These are phyloP conservation scores for Theretra japonica DNA, from an alignment of 2,888 invertebrate species.

Conservation along the genomic window DNA sequence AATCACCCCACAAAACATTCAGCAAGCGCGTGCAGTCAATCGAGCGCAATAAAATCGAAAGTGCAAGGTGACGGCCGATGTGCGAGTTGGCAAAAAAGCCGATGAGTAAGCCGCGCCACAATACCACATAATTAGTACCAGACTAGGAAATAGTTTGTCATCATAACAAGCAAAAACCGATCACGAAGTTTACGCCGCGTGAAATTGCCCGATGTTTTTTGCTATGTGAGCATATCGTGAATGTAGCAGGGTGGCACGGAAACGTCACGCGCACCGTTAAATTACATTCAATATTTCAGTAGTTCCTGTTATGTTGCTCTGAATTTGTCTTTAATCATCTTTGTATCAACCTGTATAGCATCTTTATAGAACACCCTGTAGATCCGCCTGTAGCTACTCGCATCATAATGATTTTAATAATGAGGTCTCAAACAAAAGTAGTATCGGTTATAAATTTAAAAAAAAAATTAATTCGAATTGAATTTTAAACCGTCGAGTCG, in stretches of 20 bases:
- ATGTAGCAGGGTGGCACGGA: conserved; percentile 36
- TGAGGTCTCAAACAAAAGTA: too few species aligned
- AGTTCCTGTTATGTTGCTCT: neutral
- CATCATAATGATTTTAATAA: neutral
- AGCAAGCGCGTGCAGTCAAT: conserved; percentile 32
- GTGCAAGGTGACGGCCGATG: conserved; percentile 72
- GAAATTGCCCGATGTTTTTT: conserved; percentile 74
- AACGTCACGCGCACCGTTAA: conserved; percentile 27
- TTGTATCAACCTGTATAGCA: neutral
- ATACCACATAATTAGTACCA: conserved; percentile 66
- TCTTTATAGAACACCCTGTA: neutral
- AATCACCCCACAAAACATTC: neutral
- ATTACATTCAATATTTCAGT: conserved; percentile 20
- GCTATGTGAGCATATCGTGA: conserved; percentile 50
- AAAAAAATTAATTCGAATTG: too few species aligned
- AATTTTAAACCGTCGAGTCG: too few species aligned
- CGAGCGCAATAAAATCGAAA: conserved; percentile 70
- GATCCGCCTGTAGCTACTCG: neutral
- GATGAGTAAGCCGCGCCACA: conserved; percentile 66
- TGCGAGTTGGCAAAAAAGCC: conserved; percentile 61
- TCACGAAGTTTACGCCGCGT: conserved; percentile 79
- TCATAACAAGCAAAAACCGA: conserved; percentile 75
- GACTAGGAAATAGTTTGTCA: conserved; percentile 78
- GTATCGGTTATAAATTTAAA: too few species aligned
- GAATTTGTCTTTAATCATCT: neutral